These are phyloP conservation scores for Spodoptera littoralis DNA, from an alignment of 2,888 invertebrate genomes.

Conservation along the genomic window DNA sequence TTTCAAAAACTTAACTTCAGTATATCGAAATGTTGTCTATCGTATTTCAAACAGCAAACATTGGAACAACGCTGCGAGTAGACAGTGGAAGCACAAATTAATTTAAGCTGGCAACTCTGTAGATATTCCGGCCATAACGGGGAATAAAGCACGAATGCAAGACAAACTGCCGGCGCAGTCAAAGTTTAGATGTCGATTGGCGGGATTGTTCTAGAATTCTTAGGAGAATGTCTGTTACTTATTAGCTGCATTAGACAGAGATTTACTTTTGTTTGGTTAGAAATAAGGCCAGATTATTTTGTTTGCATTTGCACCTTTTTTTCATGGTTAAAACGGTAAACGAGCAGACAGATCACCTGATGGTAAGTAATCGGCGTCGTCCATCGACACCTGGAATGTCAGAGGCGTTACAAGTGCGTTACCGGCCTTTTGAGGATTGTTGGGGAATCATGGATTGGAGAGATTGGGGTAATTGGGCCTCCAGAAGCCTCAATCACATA, in stretches of 20 bases:
- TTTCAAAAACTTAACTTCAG: conserved; percentile 20
- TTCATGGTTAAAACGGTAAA: no score
- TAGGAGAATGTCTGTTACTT: conserved; percentile 19
- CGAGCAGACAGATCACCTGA: no score
- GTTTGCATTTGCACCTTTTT: neutral
- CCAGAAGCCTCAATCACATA: no score
- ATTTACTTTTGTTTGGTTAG: neutral
- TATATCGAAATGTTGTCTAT: conserved; percentile 19
- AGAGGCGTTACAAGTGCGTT: no score
- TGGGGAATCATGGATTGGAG: no score
- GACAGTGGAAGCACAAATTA: conserved; percentile 43
- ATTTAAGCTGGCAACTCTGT: conserved; percentile 37
- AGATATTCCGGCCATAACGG: conserved; percentile 27
- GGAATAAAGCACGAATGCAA: conserved; percentile 39
- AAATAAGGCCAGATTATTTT: neutral
- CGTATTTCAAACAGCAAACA: conserved; percentile 32
- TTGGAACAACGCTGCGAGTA: conserved; percentile 10
- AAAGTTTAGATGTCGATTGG: conserved; percentile 42
- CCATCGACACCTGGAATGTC: no score
- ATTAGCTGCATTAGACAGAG: conserved; percentile 8
- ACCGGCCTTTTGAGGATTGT: no score
- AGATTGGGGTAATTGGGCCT: no score
- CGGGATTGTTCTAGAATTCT: conserved; percentile 26
- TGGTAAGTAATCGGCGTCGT: no score
- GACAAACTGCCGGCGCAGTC: conserved; percentile 28